phyloP scores from a whole-genome alignment of 2,888 invertebrate species.

The Brenthis daphne region DNA sequence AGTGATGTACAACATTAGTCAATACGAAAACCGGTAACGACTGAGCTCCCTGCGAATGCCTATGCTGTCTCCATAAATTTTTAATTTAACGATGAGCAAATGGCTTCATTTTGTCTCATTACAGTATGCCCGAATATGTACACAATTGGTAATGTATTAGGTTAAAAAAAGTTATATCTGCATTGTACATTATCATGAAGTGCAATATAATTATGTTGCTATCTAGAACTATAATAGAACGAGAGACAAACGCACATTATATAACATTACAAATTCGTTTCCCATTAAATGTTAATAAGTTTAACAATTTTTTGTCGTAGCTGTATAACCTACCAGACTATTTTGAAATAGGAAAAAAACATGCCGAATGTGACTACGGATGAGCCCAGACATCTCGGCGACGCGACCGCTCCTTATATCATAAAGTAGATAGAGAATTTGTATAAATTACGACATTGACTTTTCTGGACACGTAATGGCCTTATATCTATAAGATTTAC shows the following conservation, averaged over 20 bases:
- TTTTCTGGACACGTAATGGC: background rate
- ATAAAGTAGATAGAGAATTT: background rate
- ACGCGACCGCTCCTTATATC: background rate
- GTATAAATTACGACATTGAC: background rate
- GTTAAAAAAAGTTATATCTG: background rate
- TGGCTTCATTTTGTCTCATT: conserved; percentile 40
- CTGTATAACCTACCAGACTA: conserved; percentile 1
- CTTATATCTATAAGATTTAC: background rate
- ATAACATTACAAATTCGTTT: too few relatives aligned
- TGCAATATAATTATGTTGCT: too few relatives aligned
- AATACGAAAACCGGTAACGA: conserved; percentile 65
- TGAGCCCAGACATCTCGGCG: conserved; percentile 58
- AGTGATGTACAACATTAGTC: conserved; percentile 64
- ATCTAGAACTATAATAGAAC: too few relatives aligned
- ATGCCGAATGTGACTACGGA: background rate
- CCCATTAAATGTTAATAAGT: background rate
- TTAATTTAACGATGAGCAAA: conserved; percentile 44
- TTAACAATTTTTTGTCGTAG: background rate
- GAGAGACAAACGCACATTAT: too few relatives aligned
- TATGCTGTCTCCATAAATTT: conserved; percentile 43
- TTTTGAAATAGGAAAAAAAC: background rate
- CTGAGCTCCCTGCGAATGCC: conserved; percentile 42
- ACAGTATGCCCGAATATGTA: conserved; percentile 2
- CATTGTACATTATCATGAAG: too few relatives aligned
- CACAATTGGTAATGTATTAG: background rate